phyloP scores from a whole-genome alignment of 2,888 invertebrate species.

The Oxyteleia sp. region DNA sequence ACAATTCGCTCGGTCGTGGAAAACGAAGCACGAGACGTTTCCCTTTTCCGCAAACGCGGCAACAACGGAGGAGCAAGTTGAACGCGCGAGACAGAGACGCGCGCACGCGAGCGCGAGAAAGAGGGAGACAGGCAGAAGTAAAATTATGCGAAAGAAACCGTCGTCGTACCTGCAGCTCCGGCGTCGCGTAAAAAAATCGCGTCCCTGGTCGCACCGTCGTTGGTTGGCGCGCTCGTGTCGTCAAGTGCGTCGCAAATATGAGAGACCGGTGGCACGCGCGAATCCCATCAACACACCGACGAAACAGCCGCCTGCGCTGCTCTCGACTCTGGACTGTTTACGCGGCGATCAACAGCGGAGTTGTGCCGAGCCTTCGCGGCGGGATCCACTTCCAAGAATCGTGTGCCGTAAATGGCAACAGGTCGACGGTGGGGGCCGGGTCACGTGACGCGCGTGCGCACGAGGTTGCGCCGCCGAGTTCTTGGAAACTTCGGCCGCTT shows the following conservation, averaged over 20 bases:
- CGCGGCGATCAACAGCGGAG: constrained; percentile 39
- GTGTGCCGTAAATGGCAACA: constrained; percentile 83
- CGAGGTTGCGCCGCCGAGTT: no score
- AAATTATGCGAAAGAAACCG: constrained; percentile 9
- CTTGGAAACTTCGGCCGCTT: no score
- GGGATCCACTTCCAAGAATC: constrained; percentile 82
- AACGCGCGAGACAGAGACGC: no score
- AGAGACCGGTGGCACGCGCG: constrained; percentile 76
- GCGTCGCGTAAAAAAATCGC: no score
- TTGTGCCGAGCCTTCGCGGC: constrained; percentile 59
- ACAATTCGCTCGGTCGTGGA: no score
- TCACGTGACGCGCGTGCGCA: no score
- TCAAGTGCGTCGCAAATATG: constrained; percentile 58
- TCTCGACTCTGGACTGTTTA: no score
- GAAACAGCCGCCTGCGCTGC: constrained; percentile 24
- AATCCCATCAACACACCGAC: constrained; percentile 45
- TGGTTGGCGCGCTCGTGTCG: constrained; percentile 16
- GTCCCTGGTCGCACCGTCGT: no score
- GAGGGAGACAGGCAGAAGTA: constrained; percentile 22
- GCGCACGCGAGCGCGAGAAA: no score
- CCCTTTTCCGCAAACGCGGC: background rate
- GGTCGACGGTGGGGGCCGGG: no score
- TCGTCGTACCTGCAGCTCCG: constrained; percentile 76
- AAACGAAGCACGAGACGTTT: no score
- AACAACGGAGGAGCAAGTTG: no score